Base-by-base conservation (phyloP, 1,140 invertebrate genomes). In the Drosophila subpulchrella region DNA sequence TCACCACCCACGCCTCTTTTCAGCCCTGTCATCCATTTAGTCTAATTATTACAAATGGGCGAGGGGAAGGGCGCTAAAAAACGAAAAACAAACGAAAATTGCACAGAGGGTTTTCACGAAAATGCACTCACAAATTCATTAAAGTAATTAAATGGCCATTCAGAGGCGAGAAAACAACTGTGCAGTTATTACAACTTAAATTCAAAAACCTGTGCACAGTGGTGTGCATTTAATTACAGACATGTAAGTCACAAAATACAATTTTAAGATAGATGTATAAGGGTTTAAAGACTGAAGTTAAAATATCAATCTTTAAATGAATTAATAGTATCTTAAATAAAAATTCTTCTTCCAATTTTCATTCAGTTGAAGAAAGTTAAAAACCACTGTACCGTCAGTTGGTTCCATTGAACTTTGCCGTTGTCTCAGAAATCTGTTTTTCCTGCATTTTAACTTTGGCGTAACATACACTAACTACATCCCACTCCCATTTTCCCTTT, bases 41-140 rank as follows among this genome's bases (percentile, higher is more conserved):
- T 74, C 75, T 86, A 86, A 86, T 86, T 86, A 86, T 88, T 83
- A 86, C 76, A 88, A 86, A 86, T 86, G 83, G 75, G 15, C 66
- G 50, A 60, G 54, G 44, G 44, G 47, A 27, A 74, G 65, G 44
- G 42, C 51, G 24, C n/a, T 34, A 55, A 13, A 30, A 39, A 38
- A 47, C 30, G 67, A 63, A 50, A 56, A 42, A 17, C 38, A 61
- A 50, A 57, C 56, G 47, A 44, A 62, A 78, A 70, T 41, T 57
- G 67, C 67, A 58, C 42, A 50, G 65, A 53, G 55, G 48, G 41
- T 67, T 71, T 81, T 44, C 44, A 46, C 42, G 57, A 36, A 88
- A 86, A 82, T 88, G 79, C 79, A 86, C 57, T 79, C 61, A 54
- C 71, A 75, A 78, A 59, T 75, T 61, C 63, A 77, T 70, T 77